Base-by-base conservation (phyloP, 2,888 invertebrate genomes). In the Hermaeophaga mercurialis region DNA sequence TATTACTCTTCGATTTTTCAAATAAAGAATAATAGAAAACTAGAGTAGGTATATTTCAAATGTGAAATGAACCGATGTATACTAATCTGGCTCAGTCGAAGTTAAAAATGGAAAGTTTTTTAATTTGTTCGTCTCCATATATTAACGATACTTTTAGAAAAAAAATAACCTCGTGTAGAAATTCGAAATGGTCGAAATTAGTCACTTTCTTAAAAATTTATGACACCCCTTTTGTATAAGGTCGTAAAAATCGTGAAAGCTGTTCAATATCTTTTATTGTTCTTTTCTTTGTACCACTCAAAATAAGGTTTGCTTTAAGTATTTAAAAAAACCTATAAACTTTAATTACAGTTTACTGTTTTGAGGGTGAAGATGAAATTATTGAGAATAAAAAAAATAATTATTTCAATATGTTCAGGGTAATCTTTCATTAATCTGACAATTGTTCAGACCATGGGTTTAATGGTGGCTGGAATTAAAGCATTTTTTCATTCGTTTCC, bases 401-500 rank as follows among this genome's bases (percentile, higher is more conserved):
- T n/a, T n/a, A n/a, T n/a, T n/a, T n/a, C n/a, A n/a, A n/a, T n/a
- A n/a, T n/a, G n/a, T n/a, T n/a, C n/a, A n/a, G n/a, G n/a, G n/a
- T n/a, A n/a, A n/a, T n/a, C n/a, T n/a, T n/a, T n/a, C n/a, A n/a
- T n/a, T n/a, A n/a, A n/a, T n/a, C n/a, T n/a, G n/a, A n/a, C n/a
- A n/a, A n/a, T n/a, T n/a, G n/a, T n/a, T n/a, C n/a, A 22, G 22
- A 22, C 7, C 22, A 22, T n/a, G 8, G 28, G 8, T 28, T 28
- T 8, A 28, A 28, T 28, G 28, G 28, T 9, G 12, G 12, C 39
- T 7, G 18, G 18, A 19, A 2, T 17, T 15, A 15, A 6, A n/a
- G 3, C 14, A 12, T 36, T 6, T 39, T 39, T 39, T 17, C 8
- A 39, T 34, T 33, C 47, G 18, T 46, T 54, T 41, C 41, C 41